These are phyloP conservation scores for Amphipyra tragopoginis DNA, from an alignment of 2,888 invertebrate genomes.

Conservation along the genomic window DNA sequence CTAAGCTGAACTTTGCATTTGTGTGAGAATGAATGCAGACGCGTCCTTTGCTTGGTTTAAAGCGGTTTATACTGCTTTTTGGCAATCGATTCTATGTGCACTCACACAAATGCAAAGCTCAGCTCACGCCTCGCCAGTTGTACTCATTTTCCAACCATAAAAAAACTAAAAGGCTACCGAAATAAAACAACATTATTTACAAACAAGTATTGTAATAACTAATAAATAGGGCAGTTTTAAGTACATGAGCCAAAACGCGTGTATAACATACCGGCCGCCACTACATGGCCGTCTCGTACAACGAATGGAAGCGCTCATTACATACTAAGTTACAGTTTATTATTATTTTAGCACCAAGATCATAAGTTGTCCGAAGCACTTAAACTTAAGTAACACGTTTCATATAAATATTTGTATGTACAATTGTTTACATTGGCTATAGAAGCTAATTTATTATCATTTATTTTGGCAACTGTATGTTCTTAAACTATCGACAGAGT, in stretches of 20 bases:
- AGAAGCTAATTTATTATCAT: constrained; percentile 45
- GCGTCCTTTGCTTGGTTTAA: too few relatives aligned
- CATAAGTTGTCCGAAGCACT: constrained; percentile 69
- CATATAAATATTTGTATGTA: constrained; percentile 72
- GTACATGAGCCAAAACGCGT: constrained; percentile 74
- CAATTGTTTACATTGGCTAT: constrained; percentile 51
- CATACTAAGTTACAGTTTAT: constrained; percentile 51
- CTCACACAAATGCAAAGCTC: too few relatives aligned
- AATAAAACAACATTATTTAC: constrained; percentile 63
- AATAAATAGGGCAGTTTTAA: constrained; percentile 80
- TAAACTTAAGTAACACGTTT: constrained; percentile 70
- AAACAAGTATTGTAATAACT: constrained; percentile 81
- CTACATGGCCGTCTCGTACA: constrained; percentile 16
- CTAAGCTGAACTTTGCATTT: too few relatives aligned
- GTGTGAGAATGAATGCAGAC: too few relatives aligned
- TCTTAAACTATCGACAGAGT: constrained; percentile 29
- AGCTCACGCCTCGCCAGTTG: too few relatives aligned
- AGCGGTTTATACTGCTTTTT: too few relatives aligned
- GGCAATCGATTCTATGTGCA: too few relatives aligned
- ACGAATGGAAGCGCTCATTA: constrained; percentile 63
- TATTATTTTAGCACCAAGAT: constrained; percentile 79
- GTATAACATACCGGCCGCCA: constrained; percentile 35
- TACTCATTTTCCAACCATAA: too few relatives aligned
- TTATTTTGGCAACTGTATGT: constrained; percentile 58
- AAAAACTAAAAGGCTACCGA: constrained; percentile 2